A percentile compares a stretch with the other conserved stretches of the same genome.
phyloP scores from a whole-genome alignment of 2,113 vertebrate species.

The Grammomys surdaster region DNA sequence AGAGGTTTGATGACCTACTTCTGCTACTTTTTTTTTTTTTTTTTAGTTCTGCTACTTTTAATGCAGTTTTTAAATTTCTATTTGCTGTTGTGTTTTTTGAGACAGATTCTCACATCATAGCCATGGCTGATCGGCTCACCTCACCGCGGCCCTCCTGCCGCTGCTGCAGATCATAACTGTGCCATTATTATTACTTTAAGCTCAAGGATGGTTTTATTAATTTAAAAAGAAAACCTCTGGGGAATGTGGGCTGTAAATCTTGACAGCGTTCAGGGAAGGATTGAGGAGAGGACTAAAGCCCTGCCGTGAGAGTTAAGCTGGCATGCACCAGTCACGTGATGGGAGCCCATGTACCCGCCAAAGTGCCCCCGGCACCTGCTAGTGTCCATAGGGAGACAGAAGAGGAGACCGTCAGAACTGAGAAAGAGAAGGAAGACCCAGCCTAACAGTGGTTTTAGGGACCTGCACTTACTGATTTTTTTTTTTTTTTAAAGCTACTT shows the following conservation, averaged over 20 bases:
- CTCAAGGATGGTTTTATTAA: background rate
- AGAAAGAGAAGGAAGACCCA: background rate
- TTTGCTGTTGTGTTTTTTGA: background rate
- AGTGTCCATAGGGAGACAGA: background rate
- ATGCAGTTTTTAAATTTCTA: background rate
- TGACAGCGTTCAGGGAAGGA: background rate
- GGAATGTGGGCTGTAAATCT: background rate
- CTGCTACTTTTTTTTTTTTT: constrained; percentile 15
- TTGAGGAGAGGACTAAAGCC: background rate
- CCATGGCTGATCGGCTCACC: background rate
- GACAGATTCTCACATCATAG: background rate
- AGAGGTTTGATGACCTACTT: constrained; percentile 14
- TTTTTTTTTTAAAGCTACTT: constrained; percentile 30
- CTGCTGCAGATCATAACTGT: background rate
- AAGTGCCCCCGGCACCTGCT: background rate
- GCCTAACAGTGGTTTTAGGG: background rate
- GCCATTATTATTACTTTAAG: background rate
- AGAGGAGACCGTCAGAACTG: background rate
- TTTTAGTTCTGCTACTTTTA: constrained; percentile 34
- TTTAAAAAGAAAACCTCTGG: background rate
- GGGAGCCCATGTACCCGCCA: background rate
- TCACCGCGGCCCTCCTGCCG: background rate
- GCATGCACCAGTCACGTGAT: no score
- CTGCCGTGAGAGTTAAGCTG: background rate
- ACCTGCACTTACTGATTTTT: background rate